Conservation (phyloP, 2,888 invertebrate species). For the Caenorhabditis afra region DNA sequence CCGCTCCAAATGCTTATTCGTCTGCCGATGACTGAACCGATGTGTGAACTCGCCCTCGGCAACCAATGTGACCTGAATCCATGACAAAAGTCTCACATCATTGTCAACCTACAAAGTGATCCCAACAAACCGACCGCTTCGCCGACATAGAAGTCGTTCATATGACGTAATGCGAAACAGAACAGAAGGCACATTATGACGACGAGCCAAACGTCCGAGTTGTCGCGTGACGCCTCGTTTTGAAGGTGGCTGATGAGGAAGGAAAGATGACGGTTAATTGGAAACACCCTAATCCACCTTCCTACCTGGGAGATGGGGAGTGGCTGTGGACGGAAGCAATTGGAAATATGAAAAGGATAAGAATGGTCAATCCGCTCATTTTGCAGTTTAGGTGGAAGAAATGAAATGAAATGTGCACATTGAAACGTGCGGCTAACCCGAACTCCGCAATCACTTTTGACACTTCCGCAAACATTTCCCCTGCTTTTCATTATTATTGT, state of each 20-base stretch:
- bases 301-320: background rate
- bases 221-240: conserved; percentile 63
- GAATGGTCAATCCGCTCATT: conserved; percentile 14
- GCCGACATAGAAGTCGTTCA: conserved; percentile 69
- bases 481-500: background rate
- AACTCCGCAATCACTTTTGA: conserved; percentile 15
- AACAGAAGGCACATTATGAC: conserved; percentile 63
- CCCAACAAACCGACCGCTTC: conserved; percentile 56
- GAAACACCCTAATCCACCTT: no score
- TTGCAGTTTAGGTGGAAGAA: background rate
- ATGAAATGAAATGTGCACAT: background rate
- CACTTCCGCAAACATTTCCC: conserved; percentile 18
- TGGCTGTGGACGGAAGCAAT: conserved; percentile 2
- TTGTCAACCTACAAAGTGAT: conserved; percentile 10
- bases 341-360: conserved; percentile 15
- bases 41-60: conserved; percentile 64
- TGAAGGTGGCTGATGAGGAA: conserved; percentile 6
- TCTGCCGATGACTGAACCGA: conserved; percentile 62
- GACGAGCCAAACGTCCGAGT: conserved; percentile 64
- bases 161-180: conserved; percentile 67
- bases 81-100: background rate
- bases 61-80: conserved; percentile 62
- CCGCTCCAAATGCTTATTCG: conserved; percentile 60
- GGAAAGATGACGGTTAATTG: no score
- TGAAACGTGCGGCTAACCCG: background rate